Evolutionary conservation across 2,888 invertebrate species (phyloP).

Genomic region (Lymantria dispar): DNA sequence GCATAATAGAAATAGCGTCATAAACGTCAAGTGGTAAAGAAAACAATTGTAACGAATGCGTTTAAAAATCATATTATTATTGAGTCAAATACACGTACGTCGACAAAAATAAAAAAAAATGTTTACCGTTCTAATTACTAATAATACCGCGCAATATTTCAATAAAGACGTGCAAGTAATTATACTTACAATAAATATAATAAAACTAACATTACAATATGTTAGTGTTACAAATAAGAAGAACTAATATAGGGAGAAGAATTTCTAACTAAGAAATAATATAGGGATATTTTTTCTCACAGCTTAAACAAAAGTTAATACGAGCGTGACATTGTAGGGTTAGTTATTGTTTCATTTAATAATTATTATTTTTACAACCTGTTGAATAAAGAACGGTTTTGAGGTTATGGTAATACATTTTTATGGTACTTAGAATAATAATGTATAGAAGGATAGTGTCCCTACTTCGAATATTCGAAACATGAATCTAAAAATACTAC

Average conservation of each 20-base stretch:
- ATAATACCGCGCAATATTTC: slow-evolving; percentile 5
- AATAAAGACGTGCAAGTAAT: background rate
- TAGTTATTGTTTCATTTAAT: slow-evolving; percentile 9
- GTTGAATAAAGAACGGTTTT: slow-evolving; percentile 17
- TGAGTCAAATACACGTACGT: too few species aligned
- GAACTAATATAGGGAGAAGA: too few species aligned
- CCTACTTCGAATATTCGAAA: too few species aligned
- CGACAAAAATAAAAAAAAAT: slow-evolving; percentile 1
- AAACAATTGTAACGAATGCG: too few species aligned
- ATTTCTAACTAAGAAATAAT: too few species aligned
- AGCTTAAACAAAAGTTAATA: slow-evolving; percentile 56
- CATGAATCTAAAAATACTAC: too few species aligned
- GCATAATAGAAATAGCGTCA: too few species aligned
- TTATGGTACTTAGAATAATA: too few species aligned
- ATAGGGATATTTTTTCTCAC: slow-evolving; percentile 58
- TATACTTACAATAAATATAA: background rate
- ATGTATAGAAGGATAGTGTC: too few species aligned
- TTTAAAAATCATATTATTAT: too few species aligned
- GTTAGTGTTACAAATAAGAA: slow-evolving; percentile 33
- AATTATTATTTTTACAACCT: slow-evolving; percentile 26
- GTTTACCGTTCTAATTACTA: slow-evolving; percentile 2
- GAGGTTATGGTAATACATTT: too few species aligned
- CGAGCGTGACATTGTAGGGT: slow-evolving; percentile 18
- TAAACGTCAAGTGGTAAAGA: too few species aligned
- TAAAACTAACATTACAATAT: slow-evolving; percentile 4